A percentile compares a stretch with the other conserved stretches of the same genome.
phyloP scores from a whole-genome alignment of 1,140 invertebrate genomes.

The Mactra quadrangularis region DNA sequence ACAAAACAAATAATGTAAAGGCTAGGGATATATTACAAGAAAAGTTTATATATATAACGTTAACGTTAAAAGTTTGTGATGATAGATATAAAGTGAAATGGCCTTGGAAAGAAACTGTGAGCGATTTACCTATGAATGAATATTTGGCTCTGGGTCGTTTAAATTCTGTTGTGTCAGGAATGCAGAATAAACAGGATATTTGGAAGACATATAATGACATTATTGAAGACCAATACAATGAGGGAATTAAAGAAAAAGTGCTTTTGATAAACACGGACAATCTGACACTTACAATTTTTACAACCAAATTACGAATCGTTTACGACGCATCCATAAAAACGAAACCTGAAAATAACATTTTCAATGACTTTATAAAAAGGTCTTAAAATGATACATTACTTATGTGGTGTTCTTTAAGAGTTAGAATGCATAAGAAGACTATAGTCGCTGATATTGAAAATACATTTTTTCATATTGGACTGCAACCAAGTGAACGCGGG shows the following conservation, averaged over 20 bases:
- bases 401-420: conserved; percentile 40
- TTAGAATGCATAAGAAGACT: background rate
- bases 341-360: conserved; percentile 21
- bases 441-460: conserved; percentile 35
- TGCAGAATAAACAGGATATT: conserved; percentile 50
- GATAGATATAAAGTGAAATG: conserved; percentile 48
- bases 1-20: conserved; percentile 23
- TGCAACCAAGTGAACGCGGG: background rate
- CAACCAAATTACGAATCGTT: conserved; percentile 30
- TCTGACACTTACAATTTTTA: background rate
- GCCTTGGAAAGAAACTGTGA: conserved; percentile 37
- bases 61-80: conserved; percentile 33
- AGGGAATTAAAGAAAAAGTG: conserved; percentile 43
- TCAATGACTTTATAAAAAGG: conserved; percentile 39
- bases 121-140: conserved; percentile 46
- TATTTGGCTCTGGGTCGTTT: conserved; percentile 41
- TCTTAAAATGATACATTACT: conserved; percentile 2
- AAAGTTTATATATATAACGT: too few species aligned
- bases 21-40: conserved; percentile 27
- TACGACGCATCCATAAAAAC: conserved; percentile 41
- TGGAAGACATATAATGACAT: conserved; percentile 46
- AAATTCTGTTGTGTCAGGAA: conserved; percentile 8
- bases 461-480: background rate
- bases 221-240: conserved; percentile 54
- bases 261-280: background rate